These are phyloP conservation scores for Acromyrmex heyeri DNA, from an alignment of 1,140 invertebrate genomes.

Conservation along the genomic window DNA sequence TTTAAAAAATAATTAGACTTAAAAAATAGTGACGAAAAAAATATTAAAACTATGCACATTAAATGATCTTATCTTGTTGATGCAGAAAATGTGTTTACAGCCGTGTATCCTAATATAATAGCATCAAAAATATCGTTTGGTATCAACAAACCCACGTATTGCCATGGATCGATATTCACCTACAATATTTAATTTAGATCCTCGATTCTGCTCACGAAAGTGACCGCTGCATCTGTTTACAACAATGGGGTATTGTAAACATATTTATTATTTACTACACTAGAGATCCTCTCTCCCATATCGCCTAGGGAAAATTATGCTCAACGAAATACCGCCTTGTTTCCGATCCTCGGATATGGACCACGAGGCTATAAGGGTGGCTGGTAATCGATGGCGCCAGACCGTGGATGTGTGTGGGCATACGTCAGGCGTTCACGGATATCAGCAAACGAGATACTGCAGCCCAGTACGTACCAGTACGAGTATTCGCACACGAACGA, in stretches of 20 bases:
- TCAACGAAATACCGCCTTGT: background rate
- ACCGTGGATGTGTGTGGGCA: conserved; percentile 33
- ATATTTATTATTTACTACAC: background rate
- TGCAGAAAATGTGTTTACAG: background rate
- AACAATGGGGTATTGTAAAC: background rate
- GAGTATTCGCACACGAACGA: conserved; percentile 34
- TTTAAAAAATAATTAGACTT: background rate
- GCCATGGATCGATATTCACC: background rate
- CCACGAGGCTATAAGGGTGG: conserved; percentile 34
- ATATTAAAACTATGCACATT: background rate
- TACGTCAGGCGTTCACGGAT: conserved; percentile 18
- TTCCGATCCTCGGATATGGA: conserved; percentile 29
- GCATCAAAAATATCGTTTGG: background rate
- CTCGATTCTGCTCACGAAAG: background rate
- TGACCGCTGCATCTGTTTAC: background rate
- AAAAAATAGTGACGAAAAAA: background rate
- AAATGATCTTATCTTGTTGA: background rate
- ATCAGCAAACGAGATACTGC: background rate
- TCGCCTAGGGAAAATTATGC: background rate
- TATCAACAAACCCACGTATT: background rate
- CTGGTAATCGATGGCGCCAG: conserved; percentile 69
- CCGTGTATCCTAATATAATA: background rate
- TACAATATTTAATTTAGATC: background rate
- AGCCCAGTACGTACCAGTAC: background rate
- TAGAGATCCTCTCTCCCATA: no score